Evolutionary conservation across 2,888 invertebrate species (phyloP).

Genomic region (Apotomis capreana): DNA sequence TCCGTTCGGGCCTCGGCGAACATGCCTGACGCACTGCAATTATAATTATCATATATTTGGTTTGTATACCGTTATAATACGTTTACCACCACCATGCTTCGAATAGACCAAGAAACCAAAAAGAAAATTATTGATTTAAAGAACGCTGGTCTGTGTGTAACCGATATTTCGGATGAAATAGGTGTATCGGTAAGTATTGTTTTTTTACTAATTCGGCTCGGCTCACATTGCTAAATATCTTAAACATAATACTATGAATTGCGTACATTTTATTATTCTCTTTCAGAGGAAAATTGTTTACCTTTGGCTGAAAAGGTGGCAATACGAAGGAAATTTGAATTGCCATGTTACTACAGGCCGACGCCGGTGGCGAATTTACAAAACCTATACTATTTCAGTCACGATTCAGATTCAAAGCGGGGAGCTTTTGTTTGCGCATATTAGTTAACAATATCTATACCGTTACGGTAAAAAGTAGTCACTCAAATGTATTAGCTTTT

Average conservation of each 20-base stretch:
- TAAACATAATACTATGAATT: constrained; percentile 1
- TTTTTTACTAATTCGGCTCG: background rate
- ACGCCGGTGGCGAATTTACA: background rate
- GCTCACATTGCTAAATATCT: constrained; percentile 4
- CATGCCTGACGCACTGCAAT: too few species aligned
- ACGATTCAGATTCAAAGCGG: too few species aligned
- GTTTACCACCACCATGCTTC: background rate
- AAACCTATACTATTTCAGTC: too few species aligned
- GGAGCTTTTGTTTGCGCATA: too few species aligned
- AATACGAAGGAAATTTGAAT: constrained; percentile 5
- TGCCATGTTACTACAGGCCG: constrained; percentile 14
- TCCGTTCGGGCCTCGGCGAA: too few species aligned
- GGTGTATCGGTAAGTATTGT: constrained; percentile 9
- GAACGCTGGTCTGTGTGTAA: constrained; percentile 15
- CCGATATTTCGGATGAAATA: constrained; percentile 12
- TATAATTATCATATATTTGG: too few species aligned
- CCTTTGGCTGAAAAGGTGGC: constrained; percentile 12
- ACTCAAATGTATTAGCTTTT: too few species aligned
- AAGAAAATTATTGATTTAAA: constrained; percentile 10
- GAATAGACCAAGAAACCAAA: constrained; percentile 6
- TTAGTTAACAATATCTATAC: too few species aligned
- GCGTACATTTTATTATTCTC: constrained; percentile 17
- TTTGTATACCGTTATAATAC: constrained; percentile 2
- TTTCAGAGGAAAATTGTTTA: constrained; percentile 20
- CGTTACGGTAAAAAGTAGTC: too few species aligned